Evolutionary conservation across 1,140 invertebrate genomes (phyloP), one percentile per base, ranked within the genome.

Genomic region (Bombus terrestris): DNA sequence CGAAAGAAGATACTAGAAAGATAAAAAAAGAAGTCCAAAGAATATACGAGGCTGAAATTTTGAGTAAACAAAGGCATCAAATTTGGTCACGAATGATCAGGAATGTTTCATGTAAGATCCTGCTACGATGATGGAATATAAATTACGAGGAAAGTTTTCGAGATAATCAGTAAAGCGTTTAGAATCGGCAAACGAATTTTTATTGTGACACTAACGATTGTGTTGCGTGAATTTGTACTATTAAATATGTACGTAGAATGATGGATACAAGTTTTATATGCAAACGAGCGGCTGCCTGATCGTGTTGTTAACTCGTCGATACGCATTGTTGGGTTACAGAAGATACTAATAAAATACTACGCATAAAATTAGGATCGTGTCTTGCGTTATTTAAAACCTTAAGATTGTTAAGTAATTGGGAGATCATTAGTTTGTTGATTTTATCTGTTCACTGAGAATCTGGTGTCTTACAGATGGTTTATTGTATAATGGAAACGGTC

Each of bases 61-160:
- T 35, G 15, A 18, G 4, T 2, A n/a, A 62, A 62, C 25, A 3
- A 62, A 62, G 12, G 25, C 1, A 12, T 8, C 15, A 43, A 74
- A 73, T 57, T 35, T 81, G 25, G 47, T 39, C 5, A 28, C 28
- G 47, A 22, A 18, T 6, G 32, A 47, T 12, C 22, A 78, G 32
- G 15, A 37, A 66, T 39, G 28, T 32, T 77, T 57, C 39, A 25
- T 9, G 8, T 8, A 28, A 47, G 57, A 73, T 73, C 69, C 37
- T 25, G 53, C 37, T 57, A 75, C 39, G 75, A 41, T 43, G 6
- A 66, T 18, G 25, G 43, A 37, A 77, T 66, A 32, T 72, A 73
- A 37, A 76, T 87, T 35, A 12, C 32, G 10, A 32, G 66, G 43
- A 85, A 81, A 83, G 25, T 68, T 88, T 80, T 41, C 32, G 18